phyloP scores from a whole-genome alignment of 2,888 invertebrate species.

The Andricus curvator region DNA sequence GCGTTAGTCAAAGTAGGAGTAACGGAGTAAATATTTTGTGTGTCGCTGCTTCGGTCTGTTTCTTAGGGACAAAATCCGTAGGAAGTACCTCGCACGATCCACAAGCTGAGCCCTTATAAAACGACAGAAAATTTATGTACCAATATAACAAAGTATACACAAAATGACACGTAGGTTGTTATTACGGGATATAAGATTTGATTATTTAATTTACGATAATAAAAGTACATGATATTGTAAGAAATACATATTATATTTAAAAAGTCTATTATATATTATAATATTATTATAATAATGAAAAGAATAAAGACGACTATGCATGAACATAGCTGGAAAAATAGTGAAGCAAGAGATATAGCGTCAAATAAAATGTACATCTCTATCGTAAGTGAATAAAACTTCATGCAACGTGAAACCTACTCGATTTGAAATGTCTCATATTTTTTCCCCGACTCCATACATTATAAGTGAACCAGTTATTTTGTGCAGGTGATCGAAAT shows the following conservation, averaged over 20 bases:
- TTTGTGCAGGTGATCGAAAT: too few species aligned
- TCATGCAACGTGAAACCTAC: conserved; percentile 55
- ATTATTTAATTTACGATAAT: conserved; percentile 50
- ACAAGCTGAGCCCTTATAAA: conserved; percentile 45
- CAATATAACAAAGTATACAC: conserved; percentile 57
- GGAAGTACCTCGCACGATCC: conserved; percentile 50
- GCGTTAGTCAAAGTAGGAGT: conserved; percentile 1
- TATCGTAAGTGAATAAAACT: conserved; percentile 54
- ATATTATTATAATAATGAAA: conserved; percentile 55
- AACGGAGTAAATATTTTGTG: neutral
- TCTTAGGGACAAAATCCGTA: conserved; percentile 42
- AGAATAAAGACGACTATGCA: conserved; percentile 57
- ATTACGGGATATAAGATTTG: conserved; percentile 55
- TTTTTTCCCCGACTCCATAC: neutral
- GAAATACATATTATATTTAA: conserved; percentile 59
- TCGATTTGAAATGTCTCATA: conserved; percentile 49
- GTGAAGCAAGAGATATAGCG: conserved; percentile 57
- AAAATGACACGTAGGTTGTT: conserved; percentile 57
- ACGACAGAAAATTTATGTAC: conserved; percentile 48
- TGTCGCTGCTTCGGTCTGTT: conserved; percentile 49
- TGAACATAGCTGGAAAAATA: conserved; percentile 59
- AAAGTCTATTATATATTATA: conserved; percentile 46
- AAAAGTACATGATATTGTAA: conserved; percentile 58
- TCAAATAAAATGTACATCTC: conserved; percentile 57
- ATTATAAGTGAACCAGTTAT: neutral